Conservation (phyloP, 2,113 vertebrate genomes). For the Myotis lucifugus region DNA sequence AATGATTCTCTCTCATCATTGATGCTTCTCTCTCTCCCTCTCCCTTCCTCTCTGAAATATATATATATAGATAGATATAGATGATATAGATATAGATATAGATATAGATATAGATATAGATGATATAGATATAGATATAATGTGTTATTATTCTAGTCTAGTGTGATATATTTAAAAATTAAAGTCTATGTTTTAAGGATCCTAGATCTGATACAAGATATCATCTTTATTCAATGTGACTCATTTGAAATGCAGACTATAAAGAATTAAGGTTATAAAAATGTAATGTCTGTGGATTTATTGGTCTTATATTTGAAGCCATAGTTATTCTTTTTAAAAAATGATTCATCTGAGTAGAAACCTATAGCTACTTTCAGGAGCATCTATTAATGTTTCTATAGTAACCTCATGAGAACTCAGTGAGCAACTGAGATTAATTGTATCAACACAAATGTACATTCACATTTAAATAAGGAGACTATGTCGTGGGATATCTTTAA, state of each 20-base stretch:
- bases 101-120: too few species aligned
- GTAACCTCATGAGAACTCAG: not conserved
- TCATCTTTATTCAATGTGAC: not conserved
- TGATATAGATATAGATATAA: too few species aligned
- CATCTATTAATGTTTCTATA: conserved; percentile 28
- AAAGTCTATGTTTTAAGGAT: conserved; percentile 24
- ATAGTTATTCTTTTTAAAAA: not conserved
- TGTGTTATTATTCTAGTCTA: not conserved
- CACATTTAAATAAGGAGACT: not conserved
- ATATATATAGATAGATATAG: too few species aligned
- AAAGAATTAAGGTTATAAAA: conserved; percentile 49
- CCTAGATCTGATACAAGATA: not conserved
- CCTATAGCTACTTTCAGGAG: not conserved
- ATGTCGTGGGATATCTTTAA: not conserved
- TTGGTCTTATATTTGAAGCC: conserved; percentile 13
- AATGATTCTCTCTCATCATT: too few species aligned
- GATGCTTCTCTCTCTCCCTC: too few species aligned
- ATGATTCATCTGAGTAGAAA: not conserved
- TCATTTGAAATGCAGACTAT: conserved; percentile 37
- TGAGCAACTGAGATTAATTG: not conserved
- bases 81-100: too few species aligned
- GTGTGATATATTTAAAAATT: not conserved
- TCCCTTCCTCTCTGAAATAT: too few species aligned
- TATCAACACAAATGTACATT: not conserved
- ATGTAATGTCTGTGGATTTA: conserved; percentile 1